Base-by-base conservation (phyloP, 2,888 invertebrate species). In the Rambutsinella grinnellia region DNA sequence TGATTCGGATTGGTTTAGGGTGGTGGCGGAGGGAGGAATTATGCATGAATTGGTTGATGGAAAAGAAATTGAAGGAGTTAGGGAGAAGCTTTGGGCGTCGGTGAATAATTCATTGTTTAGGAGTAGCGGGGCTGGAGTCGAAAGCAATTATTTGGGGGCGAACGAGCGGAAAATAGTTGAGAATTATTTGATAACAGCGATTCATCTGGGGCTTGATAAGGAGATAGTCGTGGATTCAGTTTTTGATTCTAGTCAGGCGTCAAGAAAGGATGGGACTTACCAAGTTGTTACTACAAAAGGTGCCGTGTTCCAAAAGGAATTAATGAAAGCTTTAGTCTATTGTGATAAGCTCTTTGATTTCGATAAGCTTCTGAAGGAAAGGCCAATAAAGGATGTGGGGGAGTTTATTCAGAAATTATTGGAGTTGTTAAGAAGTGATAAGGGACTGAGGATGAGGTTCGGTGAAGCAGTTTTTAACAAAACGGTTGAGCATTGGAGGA, bases 201-300 rank as follows among this genome's bases (percentile, higher is more conserved):
- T 79, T 24, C 17, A 21, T 15, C 10, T 79, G 2, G 69, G 62
- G 3, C n/a, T 77, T 17, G 70, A 70, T 51, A 17, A 60, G 23
- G 47, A 28, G 1, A 24, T 15, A 1, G 26, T 80, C 53, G 54
- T 71, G 2, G 54, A 77, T n/a, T 56, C 65, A 10, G 26, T 51
- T 13, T 79, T 79, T 49, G 76, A 80, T 61, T 51, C 77, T 13
- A 65, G 57, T 0, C 61, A 5, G 23, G 62, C 74, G 1, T 63
- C 62, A 2, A 49, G 17, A 13, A 60, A 51, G 13, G 71, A 67
- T 13, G 62, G 53, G 2, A 57, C 66, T 19, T 60, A 63, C 28
- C 27, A 60, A 15, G 28, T 76, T n/a, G 60, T 65, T 10, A 47
- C 58, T 1, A 80, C 81, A 0, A 83, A 79, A 66, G 83, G 83